These are phyloP conservation scores for Sarcophaga carnaria DNA, from an alignment of 2,888 invertebrate species.

Conservation along the genomic window DNA sequence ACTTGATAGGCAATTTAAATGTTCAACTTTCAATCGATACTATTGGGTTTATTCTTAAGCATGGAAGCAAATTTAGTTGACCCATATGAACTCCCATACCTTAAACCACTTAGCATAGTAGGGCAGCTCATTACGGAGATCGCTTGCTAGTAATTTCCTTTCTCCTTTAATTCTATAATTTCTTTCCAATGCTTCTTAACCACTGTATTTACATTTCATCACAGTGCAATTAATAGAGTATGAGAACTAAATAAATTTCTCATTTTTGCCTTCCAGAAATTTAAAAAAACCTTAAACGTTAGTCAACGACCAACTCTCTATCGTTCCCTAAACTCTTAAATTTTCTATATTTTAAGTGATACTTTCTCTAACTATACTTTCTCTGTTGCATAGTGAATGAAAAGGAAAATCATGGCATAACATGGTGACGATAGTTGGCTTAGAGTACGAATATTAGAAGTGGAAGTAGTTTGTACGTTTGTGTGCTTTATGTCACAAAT, in stretches of 20 bases:
- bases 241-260: background rate
- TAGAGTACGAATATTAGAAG: background rate
- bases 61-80: too few species aligned
- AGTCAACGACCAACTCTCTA: slow-evolving; percentile 22
- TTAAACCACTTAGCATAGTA: too few species aligned
- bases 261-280: slow-evolving; percentile 20
- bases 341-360: background rate
- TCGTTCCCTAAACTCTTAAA: background rate
- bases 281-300: background rate
- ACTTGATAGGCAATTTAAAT: too few species aligned
- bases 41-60: too few species aligned
- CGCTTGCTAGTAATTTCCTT: too few species aligned
- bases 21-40: too few species aligned
- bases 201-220: background rate
- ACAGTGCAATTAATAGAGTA: slow-evolving; percentile 6
- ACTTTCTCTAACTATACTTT: background rate
- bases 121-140: too few species aligned
- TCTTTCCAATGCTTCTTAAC: background rate
- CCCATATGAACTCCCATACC: too few species aligned
- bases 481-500: slow-evolving; percentile 31
- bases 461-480: background rate
- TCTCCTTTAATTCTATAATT: too few species aligned
- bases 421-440: slow-evolving; percentile 4
- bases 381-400: background rate
- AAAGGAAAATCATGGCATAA: background rate